phyloP scores from a whole-genome alignment of 2,888 invertebrate species.

The Yponomeuta malinellus region DNA sequence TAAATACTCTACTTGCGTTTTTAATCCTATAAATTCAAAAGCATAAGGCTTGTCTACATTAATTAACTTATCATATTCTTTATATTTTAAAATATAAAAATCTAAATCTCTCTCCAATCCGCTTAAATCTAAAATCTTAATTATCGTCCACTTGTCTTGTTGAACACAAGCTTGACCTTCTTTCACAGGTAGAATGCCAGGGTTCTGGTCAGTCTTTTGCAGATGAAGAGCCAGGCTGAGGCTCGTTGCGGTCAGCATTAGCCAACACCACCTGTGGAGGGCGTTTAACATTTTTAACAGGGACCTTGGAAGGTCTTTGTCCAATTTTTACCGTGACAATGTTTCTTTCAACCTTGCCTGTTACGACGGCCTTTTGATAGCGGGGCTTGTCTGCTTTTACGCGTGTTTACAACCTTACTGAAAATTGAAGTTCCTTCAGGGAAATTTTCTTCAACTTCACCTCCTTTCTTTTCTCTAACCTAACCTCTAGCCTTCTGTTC shows the following conservation, averaged over 20 bases:
- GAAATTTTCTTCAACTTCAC: constrained; percentile 20
- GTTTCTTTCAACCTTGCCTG: constrained; percentile 16
- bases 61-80: constrained; percentile 21
- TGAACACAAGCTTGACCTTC: constrained; percentile 18
- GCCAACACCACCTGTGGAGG: constrained; percentile 24
- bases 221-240: constrained; percentile 25
- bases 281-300: constrained; percentile 26
- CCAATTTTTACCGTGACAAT: constrained; percentile 19
- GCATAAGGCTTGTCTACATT: constrained; percentile 4
- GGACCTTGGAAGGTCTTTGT: constrained; percentile 22
- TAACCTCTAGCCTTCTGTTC: constrained; percentile 17
- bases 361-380: constrained; percentile 19
- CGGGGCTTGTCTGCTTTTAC: constrained; percentile 24
- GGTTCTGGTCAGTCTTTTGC: constrained; percentile 21
- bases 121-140: constrained; percentile 22
- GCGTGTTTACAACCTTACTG: constrained; percentile 21
- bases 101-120: constrained; percentile 16
- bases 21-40: constrained; percentile 15
- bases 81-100: constrained; percentile 13
- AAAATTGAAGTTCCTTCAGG: constrained; percentile 20
- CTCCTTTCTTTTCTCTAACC: constrained; percentile 17
- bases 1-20: constrained; percentile 20
- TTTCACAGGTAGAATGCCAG: constrained; percentile 20
- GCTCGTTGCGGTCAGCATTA: constrained; percentile 16
- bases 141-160: constrained; percentile 19